Evolutionary conservation across 2,113 vertebrate genomes (phyloP), one percentile per base, ranked within the genome.

Genomic region (Electrona antarctica): DNA sequence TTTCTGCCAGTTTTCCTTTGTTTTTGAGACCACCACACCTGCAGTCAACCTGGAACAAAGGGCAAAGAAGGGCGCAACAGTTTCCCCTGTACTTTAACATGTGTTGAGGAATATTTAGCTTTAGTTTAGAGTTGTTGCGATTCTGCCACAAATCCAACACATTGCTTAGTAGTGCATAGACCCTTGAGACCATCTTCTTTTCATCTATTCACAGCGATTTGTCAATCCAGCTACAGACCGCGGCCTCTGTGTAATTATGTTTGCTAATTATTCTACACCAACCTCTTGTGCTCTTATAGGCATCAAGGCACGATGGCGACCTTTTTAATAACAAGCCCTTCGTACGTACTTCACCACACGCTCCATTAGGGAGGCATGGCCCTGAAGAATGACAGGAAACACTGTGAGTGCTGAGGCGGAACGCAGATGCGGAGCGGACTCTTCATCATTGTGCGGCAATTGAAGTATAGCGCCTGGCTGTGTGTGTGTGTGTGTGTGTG

Each of bases 241-340:
- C 52, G 46, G 55, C 29, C 48, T 29, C 52, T 48, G 58, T 10
- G 11, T 58, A 80, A 80, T 71, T 76, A 61, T 50, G 59, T 55
- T 50, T 64, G 73, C 75, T 83, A 85, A 85, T 77, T 75, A 74
- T 79, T 74, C 67, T 67, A 72, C 69, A 13, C 63, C 56, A 70
- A 60, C 49, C 79, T 68, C 71, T 60, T 33, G 59, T 2, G 21
- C 21, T 21, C 21, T 21, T 21, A 41, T 67, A 55, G 28, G 54
- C 67, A 21, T 59, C 45, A 50, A 50, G 58, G 54, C 15, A 47
- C 55, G 67, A 69, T 46, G 59, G 76, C 49, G 50, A 71, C 62
- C 73, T 78, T 55, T 41, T 58, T 60, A 46, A 71, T 59, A 66
- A 69, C 29, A 51, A 60, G 49, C 59, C 2, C 7, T 14, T 65